Base-by-base conservation (phyloP, 2,888 invertebrate genomes). In the Nephrotoma flavescens region DNA sequence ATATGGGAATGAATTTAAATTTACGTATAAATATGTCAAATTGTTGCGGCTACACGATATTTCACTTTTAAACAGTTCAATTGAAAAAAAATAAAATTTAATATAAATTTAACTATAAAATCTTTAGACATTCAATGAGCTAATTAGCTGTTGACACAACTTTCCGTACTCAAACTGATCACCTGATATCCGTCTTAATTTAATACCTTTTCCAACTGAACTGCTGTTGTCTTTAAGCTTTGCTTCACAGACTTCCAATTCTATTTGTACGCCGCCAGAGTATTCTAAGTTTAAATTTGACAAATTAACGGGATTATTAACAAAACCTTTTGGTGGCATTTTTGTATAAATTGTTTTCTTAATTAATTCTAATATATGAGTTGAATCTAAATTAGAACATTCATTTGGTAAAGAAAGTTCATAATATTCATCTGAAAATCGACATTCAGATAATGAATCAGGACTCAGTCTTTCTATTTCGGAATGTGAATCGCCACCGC, bases 161-260 rank as follows among this genome's bases (percentile, higher is more conserved):
- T 96, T 96, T 88, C 96, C 96, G 90, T 97, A 97, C 90, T 97
- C 96, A 89, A 95, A 93, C 91, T 96, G 96, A 91, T 97, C 97
- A 5, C 97, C 97, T 0, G 97, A 97, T 89, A 97, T 96, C 89
- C 97, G 92, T 87, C 97, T 92, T 94, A 97, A 94, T 89, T 97
- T 97, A 89, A 97, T 93, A 6, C 96, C 96, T 89, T 96, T 96
- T 86, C 94, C 94, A 71, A 71, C 71, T 89, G 95, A 95, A 89
- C 95, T 93, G 71, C 93, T 92, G 42, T 86, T 86, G 88, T 91
- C 91, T 84, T 91, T 90, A 89, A 89, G 91, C 89, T 95, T 94
- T 88, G 95, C 95, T 89, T 96, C 95, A 89, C 95, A 95, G 9
- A 97, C 94, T 89, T 96, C 94, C 89, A 97, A 91, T 89, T 97